A percentile compares a stretch with the other conserved stretches of the same genome.
These are phyloP conservation scores for Cercopithecus hamlyni DNA, from an alignment of 2,797 vertebrate genomes.

Conservation along the genomic window DNA sequence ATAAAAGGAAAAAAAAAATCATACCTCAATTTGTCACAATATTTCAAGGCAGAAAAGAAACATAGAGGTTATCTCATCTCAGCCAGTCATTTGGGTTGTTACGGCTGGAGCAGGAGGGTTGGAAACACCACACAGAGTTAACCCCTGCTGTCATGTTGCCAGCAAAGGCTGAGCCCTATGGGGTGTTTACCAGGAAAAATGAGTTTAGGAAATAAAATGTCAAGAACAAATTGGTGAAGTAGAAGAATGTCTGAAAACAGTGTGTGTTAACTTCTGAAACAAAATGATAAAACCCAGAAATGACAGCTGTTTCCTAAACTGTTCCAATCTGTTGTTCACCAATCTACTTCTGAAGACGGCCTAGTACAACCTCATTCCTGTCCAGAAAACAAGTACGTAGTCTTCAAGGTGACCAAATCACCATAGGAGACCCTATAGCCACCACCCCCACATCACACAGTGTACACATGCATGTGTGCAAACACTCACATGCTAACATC, in stretches of 20 bases:
- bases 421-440: neutral
- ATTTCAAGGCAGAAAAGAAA: neutral
- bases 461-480: neutral
- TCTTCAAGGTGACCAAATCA: neutral
- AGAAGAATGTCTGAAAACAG: neutral
- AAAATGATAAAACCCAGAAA: neutral
- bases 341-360: too few species aligned
- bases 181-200: neutral
- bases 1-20: neutral
- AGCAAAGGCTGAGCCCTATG: neutral
- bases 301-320: neutral
- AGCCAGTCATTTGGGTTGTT: neutral
- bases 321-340: neutral
- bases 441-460: neutral
- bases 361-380: neutral
- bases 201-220: slow-evolving; percentile 17
- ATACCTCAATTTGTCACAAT: neutral
- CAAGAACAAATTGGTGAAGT: neutral
- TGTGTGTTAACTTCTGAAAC: neutral
- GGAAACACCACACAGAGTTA: neutral
- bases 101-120: neutral
- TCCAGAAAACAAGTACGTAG: neutral
- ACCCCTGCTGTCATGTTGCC: neutral
- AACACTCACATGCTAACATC: neutral
- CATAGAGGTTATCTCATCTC: neutral